Conservation (phyloP, 1,140 invertebrate genomes). For the Nasonia vitripennis region DNA sequence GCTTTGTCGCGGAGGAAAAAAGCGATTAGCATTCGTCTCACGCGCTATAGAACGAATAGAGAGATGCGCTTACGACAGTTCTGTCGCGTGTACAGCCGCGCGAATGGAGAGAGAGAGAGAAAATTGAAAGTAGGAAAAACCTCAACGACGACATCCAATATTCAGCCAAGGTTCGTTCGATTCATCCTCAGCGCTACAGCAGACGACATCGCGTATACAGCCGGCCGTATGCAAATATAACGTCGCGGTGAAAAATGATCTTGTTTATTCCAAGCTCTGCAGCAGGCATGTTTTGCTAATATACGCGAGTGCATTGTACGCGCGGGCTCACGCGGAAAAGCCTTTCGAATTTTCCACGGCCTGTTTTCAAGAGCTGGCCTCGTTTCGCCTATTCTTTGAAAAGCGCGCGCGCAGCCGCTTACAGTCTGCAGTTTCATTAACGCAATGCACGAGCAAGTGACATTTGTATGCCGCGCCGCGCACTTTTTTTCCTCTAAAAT, state of each 20-base stretch:
- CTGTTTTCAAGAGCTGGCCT: neutral
- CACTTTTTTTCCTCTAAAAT: neutral
- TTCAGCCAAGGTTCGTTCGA: slow-evolving; percentile 52
- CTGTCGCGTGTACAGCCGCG: neutral
- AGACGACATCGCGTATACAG: slow-evolving; percentile 50
- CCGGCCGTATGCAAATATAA: slow-evolving; percentile 63
- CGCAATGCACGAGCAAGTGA: slow-evolving; percentile 9
- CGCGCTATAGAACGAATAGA: neutral
- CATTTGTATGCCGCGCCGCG: neutral
- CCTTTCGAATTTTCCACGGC: slow-evolving; percentile 20
- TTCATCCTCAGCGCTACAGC: slow-evolving; percentile 53
- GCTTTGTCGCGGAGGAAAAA: slow-evolving; percentile 5
- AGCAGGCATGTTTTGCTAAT: neutral
- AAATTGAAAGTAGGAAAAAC: slow-evolving; percentile 29
- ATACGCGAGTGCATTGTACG: neutral
- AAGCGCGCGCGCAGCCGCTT: neutral
- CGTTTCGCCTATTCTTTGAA: neutral
- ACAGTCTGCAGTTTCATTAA: neutral
- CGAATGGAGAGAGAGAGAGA: neutral
- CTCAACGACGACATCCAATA: neutral
- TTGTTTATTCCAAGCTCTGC: slow-evolving; percentile 62
- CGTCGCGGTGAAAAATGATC: slow-evolving; percentile 66
- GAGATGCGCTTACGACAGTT: slow-evolving; percentile 43
- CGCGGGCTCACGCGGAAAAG: neutral
- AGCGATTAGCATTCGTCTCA: slow-evolving; percentile 15